Conservation (phyloP, 2,888 invertebrate genomes). For the Drosophila anomalata region DNA sequence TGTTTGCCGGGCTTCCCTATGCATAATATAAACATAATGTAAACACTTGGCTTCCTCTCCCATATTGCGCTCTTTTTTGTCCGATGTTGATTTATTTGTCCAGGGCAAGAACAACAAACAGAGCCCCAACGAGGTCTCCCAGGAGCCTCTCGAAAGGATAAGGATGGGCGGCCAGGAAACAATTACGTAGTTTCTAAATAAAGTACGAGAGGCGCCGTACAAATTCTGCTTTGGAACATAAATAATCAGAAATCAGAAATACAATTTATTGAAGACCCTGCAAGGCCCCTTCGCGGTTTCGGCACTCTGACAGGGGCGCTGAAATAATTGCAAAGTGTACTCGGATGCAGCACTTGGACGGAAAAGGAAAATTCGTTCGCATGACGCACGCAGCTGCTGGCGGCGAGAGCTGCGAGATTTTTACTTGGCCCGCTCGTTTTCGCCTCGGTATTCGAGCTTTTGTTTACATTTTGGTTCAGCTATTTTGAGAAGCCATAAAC, state of each 20-base stretch:
- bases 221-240: conserved; percentile 63
- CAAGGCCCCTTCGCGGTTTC: conserved; percentile 62
- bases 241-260: conserved; percentile 51
- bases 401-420: conserved; percentile 50
- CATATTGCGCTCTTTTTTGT: neutral
- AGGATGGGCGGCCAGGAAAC: conserved; percentile 1
- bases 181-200: neutral
- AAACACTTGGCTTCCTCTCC: conserved; percentile 22
- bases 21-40: conserved; percentile 40
- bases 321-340: conserved; percentile 62
- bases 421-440: conserved; percentile 23
- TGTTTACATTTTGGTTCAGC: conserved; percentile 75
- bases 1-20: conserved; percentile 58
- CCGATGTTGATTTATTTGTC: conserved; percentile 38
- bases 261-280: conserved; percentile 54
- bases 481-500: conserved; percentile 76
- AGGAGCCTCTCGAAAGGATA: conserved; percentile 4
- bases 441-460: conserved; percentile 59
- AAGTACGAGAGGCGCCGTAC: conserved; percentile 22
- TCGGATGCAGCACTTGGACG: conserved; percentile 6
- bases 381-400: conserved; percentile 72
- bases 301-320: conserved; percentile 27
- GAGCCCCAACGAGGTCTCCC: neutral
- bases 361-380: conserved; percentile 65
- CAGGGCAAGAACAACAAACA: conserved; percentile 9